Base-by-base conservation (phyloP, 2,797 vertebrate species). In the Cossypha niveicapilla region DNA sequence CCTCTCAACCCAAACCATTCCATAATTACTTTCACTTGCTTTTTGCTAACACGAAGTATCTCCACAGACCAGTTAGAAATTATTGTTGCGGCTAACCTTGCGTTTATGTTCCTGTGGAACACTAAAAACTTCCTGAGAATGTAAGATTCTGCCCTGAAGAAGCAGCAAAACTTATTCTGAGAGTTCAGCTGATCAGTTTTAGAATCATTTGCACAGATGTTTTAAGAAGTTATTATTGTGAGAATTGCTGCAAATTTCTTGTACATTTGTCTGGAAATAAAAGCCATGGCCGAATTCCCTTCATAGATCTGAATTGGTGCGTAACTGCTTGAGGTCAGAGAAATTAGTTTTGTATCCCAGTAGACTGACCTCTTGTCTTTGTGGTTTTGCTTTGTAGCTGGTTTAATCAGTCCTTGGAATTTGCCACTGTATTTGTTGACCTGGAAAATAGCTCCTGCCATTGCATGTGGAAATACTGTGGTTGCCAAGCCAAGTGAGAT, bases 401-500 rank as follows among this genome's bases (percentile, higher is more conserved):
- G 98, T 78, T 98, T 99, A 87, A 99, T 99, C 96, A 99, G 99
- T 84, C 99, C 99, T 60, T 99, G 99, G 99, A 99, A 99, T 93
- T 96, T 99, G 44, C 99, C 99, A 2, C 97, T 99, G 5, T 99
- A 99, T 94, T 97, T 99, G 78, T 97, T 99, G 83, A 99, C 99
- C 50, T 99, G 99, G 99, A 99, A 99, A 97, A 98, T 99, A 11
- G 99, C 99, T 6, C 99, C 99, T 3, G 99, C 99, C 4, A 98
- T 99, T 3, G 99, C 98, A 11, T 94, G 97, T 10, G 99, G 99
- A 74, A 99, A 99, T 95, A 99, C 99, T 0, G 98, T 99, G 65
- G 98, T 99, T 90, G 99, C 99, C 71, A 99, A 99, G 91, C 99
- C 99, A 74, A 99, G 99, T 18, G 99, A 99, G 97, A 98, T 99